Evolutionary conservation across 1,140 invertebrate species (phyloP), one percentile per base, ranked within the genome.

Genomic region (Drosophila lacertosa): DNA sequence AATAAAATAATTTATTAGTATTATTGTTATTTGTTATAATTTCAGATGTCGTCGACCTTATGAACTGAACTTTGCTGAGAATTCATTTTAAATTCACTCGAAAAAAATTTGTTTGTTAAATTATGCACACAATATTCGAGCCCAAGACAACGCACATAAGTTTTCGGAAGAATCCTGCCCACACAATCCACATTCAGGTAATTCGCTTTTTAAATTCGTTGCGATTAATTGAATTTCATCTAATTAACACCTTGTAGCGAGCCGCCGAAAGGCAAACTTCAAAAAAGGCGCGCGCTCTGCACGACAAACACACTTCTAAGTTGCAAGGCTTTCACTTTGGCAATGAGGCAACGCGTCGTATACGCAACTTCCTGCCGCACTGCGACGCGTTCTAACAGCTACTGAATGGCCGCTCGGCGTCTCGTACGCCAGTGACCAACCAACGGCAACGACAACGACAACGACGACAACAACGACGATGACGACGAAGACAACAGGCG

Each of bases 281-380:
- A 42, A 65, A 60, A 60, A 48, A 62, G 26, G 63, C 57, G 77
- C 78, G 78, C 80, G 24, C 79, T 35, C 13, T 22, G 20, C 22
- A n/a, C 20, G 50, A 15, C 3, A 39, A 54, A 15, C 10, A 20
- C 37, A 59, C 29, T 26, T 45, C 29, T 54, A 69, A 62, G 40
- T 60, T 39, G 47, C 13, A 42, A 32, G 51, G 58, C 37, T 44
- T 13, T 58, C 16, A 39, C 32, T 37, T 42, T 53, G 35, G 50
- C 10, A n/a, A 37, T 42, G 45, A 55, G 71, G 54, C 66, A 75
- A 68, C 64, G 77, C 77, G 81, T 74, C 81, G 81, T 77, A 81
- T 81, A 84, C 77, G 77, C 81, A 88, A 84, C 62, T 86, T 86
- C 82, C 81, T 81, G 81, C 80, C 81, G 81, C 76, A 72, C 79